These are phyloP conservation scores for Ceuthmochares aereus DNA, from an alignment of 2,113 vertebrate species.

Conservation along the genomic window DNA sequence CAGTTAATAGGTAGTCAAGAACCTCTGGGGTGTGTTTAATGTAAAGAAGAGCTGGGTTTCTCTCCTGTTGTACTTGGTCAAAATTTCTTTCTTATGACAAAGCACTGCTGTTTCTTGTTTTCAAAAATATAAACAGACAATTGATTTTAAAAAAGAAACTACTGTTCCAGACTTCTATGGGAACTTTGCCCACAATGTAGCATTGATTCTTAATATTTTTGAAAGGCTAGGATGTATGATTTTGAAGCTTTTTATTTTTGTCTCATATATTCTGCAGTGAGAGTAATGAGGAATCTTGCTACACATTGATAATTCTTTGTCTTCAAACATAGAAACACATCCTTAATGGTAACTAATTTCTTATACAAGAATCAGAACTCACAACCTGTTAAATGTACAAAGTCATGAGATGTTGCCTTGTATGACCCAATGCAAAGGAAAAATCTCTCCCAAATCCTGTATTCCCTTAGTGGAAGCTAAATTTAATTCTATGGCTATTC, in stretches of 20 bases:
- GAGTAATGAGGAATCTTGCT: conserved; percentile 10
- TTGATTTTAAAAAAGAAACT: conserved; percentile 21
- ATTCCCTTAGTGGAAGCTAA: neutral
- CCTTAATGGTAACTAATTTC: neutral
- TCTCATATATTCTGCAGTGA: neutral
- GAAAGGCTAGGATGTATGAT: neutral
- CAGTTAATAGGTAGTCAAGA: neutral
- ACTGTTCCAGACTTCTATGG: neutral
- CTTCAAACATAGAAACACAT: neutral
- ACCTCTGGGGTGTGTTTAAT: neutral
- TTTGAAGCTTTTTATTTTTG: neutral
- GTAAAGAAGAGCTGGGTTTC: neutral
- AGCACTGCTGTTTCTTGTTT: neutral
- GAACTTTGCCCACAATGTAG: neutral
- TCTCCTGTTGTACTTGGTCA: neutral
- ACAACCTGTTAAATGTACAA: neutral
- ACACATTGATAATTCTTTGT: neutral
- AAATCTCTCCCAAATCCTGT: neutral
- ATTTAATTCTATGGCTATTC: neutral
- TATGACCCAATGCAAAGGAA: neutral
- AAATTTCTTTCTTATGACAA: neutral
- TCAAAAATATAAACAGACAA: neutral
- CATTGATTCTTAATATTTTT: neutral
- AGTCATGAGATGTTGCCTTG: neutral
- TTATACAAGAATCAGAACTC: neutral